phyloP scores from a whole-genome alignment of 2,113 vertebrate species.

The Chionodraco myersi region DNA sequence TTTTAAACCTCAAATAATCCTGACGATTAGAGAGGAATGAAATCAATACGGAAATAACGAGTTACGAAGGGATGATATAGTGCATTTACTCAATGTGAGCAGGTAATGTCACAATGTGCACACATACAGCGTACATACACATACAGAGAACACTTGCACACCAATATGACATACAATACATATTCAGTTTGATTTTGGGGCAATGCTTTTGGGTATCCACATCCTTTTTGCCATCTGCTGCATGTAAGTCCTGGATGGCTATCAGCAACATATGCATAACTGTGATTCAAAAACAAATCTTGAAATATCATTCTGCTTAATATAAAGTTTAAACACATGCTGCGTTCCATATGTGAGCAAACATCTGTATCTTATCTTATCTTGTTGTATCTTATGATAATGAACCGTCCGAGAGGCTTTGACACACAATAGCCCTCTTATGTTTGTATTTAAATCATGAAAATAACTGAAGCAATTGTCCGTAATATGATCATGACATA shows the following conservation, averaged over 20 bases:
- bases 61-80: not conserved
- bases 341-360: not conserved
- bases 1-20: not conserved
- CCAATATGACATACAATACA: too few relatives aligned
- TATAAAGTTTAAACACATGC: not conserved
- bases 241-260: not conserved
- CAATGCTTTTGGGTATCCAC: too few relatives aligned
- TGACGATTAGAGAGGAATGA: not conserved
- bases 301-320: not conserved
- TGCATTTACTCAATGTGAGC: not conserved
- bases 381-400: not conserved
- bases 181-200: too few relatives aligned
- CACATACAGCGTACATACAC: not conserved
- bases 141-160: not conserved
- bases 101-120: not conserved
- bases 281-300: not conserved
- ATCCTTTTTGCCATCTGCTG: too few relatives aligned
- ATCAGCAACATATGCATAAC: not conserved
- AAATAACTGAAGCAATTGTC: not conserved
- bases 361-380: not conserved
- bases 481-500: not conserved
- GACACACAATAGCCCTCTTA: not conserved
- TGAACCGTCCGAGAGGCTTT: not conserved
- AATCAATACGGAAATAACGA: not conserved
- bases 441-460: not conserved